Percentiles rank a stretch among this genome's conserved stretches.
These are phyloP conservation scores for Pogonocichla stellata DNA, from an alignment of 2,113 vertebrate species.

Conservation along the genomic window DNA sequence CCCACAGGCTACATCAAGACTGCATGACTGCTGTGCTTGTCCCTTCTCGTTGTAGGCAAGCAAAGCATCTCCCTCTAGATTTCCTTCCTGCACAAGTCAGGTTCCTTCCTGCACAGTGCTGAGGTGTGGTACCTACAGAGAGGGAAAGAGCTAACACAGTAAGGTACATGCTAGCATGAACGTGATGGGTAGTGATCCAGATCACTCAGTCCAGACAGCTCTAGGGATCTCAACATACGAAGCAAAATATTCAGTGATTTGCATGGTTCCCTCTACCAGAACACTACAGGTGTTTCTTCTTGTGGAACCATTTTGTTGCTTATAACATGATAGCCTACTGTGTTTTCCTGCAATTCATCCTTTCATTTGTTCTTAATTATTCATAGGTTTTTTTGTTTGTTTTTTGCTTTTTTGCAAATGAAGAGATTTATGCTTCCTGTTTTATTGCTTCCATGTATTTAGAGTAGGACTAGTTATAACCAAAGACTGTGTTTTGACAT, in stretches of 20 bases:
- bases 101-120: neutral
- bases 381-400: neutral
- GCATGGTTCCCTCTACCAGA: neutral
- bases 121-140: neutral
- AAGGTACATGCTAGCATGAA: neutral
- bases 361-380: neutral
- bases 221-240: neutral
- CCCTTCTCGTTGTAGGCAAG: fast-evolving
- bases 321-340: neutral
- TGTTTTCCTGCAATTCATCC: neutral
- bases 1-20: neutral
- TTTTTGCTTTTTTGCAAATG: neutral
- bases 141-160: neutral
- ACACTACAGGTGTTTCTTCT: neutral
- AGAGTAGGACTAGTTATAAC: neutral
- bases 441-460: neutral
- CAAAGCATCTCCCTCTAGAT: neutral
- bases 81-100: neutral
- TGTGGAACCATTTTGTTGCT: neutral
- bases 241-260: neutral
- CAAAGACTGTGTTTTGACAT: neutral
- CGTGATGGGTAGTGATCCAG: neutral
- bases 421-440: neutral
- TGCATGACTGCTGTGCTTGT: neutral
- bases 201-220: neutral